These are phyloP conservation scores for Typhlomys cinereus DNA, from an alignment of 2,113 vertebrate species.

Conservation along the genomic window DNA sequence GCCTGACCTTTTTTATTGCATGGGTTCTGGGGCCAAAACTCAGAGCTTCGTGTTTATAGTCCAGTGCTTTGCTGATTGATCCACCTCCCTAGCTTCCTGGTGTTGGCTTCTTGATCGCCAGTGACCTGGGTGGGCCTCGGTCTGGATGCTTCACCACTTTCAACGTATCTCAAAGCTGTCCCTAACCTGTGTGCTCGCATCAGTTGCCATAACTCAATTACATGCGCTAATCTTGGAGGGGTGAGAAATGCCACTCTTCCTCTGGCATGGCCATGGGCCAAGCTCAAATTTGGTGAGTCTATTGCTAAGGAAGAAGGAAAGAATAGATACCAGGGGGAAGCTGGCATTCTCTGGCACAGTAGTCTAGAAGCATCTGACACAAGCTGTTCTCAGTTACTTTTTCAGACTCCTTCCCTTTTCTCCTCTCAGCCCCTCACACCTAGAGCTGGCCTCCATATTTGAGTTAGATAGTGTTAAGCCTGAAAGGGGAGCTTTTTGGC, in stretches of 20 bases:
- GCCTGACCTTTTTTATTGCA: neutral
- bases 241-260: neutral
- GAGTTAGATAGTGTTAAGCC: constrained; percentile 11
- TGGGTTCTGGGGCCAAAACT: neutral
- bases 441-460: neutral
- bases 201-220: neutral
- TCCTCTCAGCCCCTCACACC: neutral
- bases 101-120: neutral
- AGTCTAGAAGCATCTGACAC: neutral
- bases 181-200: neutral
- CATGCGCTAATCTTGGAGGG: neutral
- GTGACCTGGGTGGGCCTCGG: neutral
- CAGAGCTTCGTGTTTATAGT: neutral
- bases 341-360: neutral
- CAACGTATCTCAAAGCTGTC: neutral
- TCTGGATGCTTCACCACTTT: neutral
- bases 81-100: neutral
- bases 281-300: neutral
- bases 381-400: neutral
- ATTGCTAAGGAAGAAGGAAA: neutral
- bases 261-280: neutral
- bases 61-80: neutral
- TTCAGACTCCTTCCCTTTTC: neutral
- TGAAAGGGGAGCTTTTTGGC: constrained; percentile 51
- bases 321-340: neutral